Base-by-base conservation (phyloP, 2,888 invertebrate genomes). In the Xanthia icteritia region DNA sequence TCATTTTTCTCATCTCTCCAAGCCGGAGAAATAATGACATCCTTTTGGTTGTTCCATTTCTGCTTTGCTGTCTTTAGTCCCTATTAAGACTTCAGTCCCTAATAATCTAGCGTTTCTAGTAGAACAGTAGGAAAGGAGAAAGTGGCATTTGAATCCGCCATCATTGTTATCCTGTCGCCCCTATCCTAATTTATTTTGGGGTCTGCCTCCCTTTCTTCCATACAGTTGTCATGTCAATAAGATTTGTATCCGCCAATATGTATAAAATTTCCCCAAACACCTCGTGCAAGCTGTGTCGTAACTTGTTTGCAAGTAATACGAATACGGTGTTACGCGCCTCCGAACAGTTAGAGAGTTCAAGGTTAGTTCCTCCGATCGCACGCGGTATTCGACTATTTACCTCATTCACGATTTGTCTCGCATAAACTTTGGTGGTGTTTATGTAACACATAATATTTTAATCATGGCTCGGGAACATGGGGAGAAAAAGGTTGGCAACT, bases 401-500 rank as follows among this genome's bases (percentile, higher is more conserved):
- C 65, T 89, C 89, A 90, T 90, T 89, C 74, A 73, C 77, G 58
- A 77, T 78, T 81, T 54, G 87, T 73, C 79, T 76, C 80, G 81
- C 83, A 73, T 70, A 71, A 77, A 81, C 70, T 71, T 77, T 73
- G 84, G 88, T 85, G 58, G 77, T 85, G 81, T 87, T 72, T 82
- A 79, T 58, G 63, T 56, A 54, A 82, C 27, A 39, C n/a, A 56
- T 72, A 39, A 60, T 64, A 70, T 66, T 77, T 45, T 66, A 72
- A 89, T 82, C 84, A 91, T 91, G 91, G 81, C 86, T 82, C 90
- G 90, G 58, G 90, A 91, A 76, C 86, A 90, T 54, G 88, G 85
- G 11, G 92, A 92, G 69, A 86, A 84, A 77, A 91, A 92, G 93
- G 93, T 92, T 75, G 48, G 90, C 82, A 75, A 78, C 27, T 17